A percentile compares a stretch with the other conserved stretches of the same genome.
These are phyloP conservation scores for Nemurella pictetii DNA, from an alignment of 2,888 invertebrate species.

Conservation along the genomic window DNA sequence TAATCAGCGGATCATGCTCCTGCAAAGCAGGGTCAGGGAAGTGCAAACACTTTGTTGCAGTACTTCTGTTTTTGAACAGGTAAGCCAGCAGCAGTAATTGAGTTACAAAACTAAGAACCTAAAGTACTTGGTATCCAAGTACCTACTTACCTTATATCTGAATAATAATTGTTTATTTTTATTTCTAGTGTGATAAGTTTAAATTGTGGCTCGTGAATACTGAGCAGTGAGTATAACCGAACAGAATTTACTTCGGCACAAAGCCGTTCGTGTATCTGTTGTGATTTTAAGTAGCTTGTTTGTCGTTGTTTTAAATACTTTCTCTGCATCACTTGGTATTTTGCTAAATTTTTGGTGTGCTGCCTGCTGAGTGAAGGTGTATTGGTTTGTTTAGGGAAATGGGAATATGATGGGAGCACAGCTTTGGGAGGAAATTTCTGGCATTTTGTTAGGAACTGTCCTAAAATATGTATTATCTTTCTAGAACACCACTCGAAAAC, in stretches of 20 bases:
- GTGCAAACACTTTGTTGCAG: background rate
- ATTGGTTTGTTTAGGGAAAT: background rate
- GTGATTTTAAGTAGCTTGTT: too few species aligned
- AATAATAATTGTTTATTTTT: background rate
- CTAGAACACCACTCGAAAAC: background rate
- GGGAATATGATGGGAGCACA: background rate
- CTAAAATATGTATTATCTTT: too few species aligned
- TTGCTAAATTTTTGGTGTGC: too few species aligned
- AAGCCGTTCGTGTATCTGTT: too few species aligned
- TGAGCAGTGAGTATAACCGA: background rate
- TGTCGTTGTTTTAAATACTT: too few species aligned
- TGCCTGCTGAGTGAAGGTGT: background rate
- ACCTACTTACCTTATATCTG: background rate
- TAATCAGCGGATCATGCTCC: background rate
- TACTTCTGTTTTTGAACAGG: background rate
- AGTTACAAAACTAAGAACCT: background rate
- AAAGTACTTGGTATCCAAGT: too few species aligned
- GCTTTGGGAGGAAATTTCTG: background rate
- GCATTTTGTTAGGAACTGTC: too few species aligned
- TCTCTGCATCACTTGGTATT: too few species aligned
- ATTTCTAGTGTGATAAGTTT: background rate
- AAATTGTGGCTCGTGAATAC: background rate
- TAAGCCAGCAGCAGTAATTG: background rate
- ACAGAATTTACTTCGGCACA: background rate
- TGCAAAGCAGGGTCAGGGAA: background rate